Conservation (phyloP, 2,888 invertebrate species). For the Sympetrum striolatum region DNA sequence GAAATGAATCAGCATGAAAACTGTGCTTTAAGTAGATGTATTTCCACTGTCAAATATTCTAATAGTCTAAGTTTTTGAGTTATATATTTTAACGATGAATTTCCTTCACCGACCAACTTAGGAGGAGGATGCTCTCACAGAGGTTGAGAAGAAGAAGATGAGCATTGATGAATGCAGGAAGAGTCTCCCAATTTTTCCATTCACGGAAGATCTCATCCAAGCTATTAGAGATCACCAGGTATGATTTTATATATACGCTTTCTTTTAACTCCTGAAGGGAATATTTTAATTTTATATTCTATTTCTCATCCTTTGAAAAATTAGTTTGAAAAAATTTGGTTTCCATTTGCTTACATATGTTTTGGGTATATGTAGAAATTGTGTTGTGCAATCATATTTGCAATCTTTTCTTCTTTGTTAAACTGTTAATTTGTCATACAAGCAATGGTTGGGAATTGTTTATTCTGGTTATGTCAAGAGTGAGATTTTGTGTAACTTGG, state of each 20-base stretch:
- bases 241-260: conserved; percentile 51
- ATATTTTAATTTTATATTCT: neutral
- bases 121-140: conserved; percentile 69
- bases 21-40: neutral
- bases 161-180: conserved; percentile 90
- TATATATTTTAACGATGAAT: neutral
- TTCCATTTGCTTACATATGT: too few relatives aligned
- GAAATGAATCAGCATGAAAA: neutral
- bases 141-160: conserved; percentile 74
- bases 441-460: too few relatives aligned
- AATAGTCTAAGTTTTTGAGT: neutral
- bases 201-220: conserved; percentile 83
- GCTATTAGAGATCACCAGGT: conserved; percentile 90
- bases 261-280: conserved; percentile 50
- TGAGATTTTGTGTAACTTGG: too few relatives aligned
- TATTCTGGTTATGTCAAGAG: too few relatives aligned
- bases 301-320: neutral
- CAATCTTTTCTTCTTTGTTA: too few relatives aligned
- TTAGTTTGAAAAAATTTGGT: neutral
- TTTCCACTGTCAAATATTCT: neutral
- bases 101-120: neutral
- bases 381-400: too few relatives aligned
- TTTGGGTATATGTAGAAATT: too few relatives aligned
- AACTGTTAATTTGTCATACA: too few relatives aligned
- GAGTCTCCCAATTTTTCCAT: conserved; percentile 93